A percentile compares a stretch with the other conserved stretches of the same genome.
These are phyloP conservation scores for Karalla daura DNA, from an alignment of 2,797 vertebrate genomes.

Conservation along the genomic window DNA sequence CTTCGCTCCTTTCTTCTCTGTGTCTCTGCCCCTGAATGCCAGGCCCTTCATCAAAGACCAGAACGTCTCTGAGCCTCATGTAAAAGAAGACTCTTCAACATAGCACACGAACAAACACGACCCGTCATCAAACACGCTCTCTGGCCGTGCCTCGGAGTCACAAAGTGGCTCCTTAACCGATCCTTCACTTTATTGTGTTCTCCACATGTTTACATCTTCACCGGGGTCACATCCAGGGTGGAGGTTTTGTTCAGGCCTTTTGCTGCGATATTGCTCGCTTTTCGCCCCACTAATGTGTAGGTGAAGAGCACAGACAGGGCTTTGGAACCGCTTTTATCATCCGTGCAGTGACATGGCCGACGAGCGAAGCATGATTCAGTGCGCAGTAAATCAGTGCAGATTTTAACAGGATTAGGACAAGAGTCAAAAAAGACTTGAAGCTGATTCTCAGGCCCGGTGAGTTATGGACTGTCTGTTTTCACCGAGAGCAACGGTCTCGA, in stretches of 20 bases:
- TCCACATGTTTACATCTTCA: constrained; percentile 18
- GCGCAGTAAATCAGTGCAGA: constrained; percentile 58
- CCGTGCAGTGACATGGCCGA: constrained; percentile 41
- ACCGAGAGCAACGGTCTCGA: constrained; percentile 37
- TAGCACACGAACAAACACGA: constrained; percentile 25
- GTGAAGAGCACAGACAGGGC: constrained; percentile 44
- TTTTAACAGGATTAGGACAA: constrained; percentile 59
- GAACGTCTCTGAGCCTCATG: constrained; percentile 43
- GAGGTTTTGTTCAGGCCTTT: constrained; percentile 36
- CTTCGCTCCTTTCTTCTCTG: constrained; percentile 26
- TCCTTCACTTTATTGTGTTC: background rate
- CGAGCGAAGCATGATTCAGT: constrained; percentile 50
- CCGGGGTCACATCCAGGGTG: constrained; percentile 6
- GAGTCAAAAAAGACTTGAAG: constrained; percentile 10
- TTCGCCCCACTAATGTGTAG: constrained; percentile 19
- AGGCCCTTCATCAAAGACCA: constrained; percentile 64
- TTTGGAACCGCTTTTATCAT: constrained; percentile 48
- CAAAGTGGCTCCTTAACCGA: constrained; percentile 19
- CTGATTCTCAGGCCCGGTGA: constrained; percentile 53
- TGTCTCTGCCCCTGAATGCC: constrained; percentile 25
- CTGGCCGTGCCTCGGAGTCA: constrained; percentile 1
- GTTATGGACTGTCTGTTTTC: constrained; percentile 59
- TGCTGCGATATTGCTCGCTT: constrained; percentile 26
- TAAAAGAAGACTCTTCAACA: constrained; percentile 42
- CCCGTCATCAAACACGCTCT: constrained; percentile 8